Evolutionary conservation across 2,888 invertebrate species (phyloP).

Genomic region (Crematogaster levior): DNA sequence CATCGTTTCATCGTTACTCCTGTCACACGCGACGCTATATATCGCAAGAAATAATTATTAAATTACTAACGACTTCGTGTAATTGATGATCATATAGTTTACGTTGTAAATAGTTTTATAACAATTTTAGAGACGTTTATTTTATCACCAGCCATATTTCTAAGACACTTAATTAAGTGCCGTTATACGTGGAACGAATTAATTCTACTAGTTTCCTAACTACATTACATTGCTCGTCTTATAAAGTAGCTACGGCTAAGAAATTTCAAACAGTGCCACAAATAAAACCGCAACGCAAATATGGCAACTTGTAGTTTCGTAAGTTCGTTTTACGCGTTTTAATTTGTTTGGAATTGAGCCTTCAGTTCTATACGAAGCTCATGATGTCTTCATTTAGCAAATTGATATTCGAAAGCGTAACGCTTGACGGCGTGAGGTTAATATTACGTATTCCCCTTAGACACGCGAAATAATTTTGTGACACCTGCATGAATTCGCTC

Average conservation of each 20-base stretch:
- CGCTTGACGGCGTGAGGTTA: slow-evolving; percentile 16
- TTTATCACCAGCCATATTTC: not conserved
- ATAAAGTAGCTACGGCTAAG: not conserved
- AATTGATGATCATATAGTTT: not conserved
- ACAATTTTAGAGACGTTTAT: not conserved
- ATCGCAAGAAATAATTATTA: slow-evolving; percentile 12
- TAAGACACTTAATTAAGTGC: not conserved
- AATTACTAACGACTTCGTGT: not conserved
- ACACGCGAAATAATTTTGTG: slow-evolving; percentile 21
- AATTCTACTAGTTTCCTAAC: not conserved
- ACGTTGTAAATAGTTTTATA: not conserved
- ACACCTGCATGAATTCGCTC: slow-evolving; percentile 19
- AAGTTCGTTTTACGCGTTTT: slow-evolving; percentile 37
- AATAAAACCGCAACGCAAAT: slow-evolving; percentile 29
- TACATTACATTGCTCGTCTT: slow-evolving; percentile 1
- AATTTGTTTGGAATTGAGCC: slow-evolving; percentile 9
- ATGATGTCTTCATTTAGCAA: slow-evolving; percentile 31
- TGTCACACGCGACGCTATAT: not conserved
- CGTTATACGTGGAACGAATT: not conserved
- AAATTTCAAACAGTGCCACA: not conserved
- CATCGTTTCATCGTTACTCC: slow-evolving; percentile 10
- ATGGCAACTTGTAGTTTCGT: slow-evolving; percentile 29
- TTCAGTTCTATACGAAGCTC: slow-evolving; percentile 33
- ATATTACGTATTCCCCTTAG: not conserved
- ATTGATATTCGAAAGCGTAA: slow-evolving; percentile 52